Conservation (phyloP, 2,797 vertebrate genomes). For the Discoglossus pictus region DNA sequence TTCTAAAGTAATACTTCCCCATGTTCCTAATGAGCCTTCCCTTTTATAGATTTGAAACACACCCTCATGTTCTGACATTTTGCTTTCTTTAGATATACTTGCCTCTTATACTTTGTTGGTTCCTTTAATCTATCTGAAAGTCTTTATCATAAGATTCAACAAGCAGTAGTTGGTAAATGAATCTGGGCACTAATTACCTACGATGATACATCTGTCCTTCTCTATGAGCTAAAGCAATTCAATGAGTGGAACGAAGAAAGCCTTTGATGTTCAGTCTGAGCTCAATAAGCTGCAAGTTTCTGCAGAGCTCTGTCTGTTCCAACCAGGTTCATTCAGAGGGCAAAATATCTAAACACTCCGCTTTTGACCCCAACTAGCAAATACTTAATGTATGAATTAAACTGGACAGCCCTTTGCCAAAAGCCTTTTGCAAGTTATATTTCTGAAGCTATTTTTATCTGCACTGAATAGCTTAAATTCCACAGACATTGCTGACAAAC, state of each 20-base stretch:
- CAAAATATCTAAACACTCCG: constrained; percentile 69
- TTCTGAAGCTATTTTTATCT: constrained; percentile 69
- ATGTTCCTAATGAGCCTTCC: too few species aligned
- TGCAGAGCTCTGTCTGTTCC: constrained; percentile 61
- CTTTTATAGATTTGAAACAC: not conserved
- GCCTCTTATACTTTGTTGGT: too few species aligned
- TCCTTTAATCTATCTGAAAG: constrained; percentile 12
- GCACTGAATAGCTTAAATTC: constrained; percentile 67
- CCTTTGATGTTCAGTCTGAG: constrained; percentile 68
- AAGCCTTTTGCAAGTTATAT: constrained; percentile 66
- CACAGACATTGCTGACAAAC: constrained; percentile 68
- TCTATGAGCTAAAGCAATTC: constrained; percentile 54
- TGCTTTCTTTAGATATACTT: not conserved
- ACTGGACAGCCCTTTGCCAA: constrained; percentile 68
- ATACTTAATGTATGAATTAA: constrained; percentile 75
- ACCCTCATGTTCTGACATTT: not conserved
- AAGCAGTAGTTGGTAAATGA: constrained; percentile 36
- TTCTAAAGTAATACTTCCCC: too few species aligned
- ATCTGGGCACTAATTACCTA: constrained; percentile 57
- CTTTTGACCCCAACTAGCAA: constrained; percentile 69
- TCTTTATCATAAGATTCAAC: constrained; percentile 20
- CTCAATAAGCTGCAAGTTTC: constrained; percentile 64
- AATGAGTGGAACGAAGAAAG: constrained; percentile 49
- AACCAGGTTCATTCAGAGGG: constrained; percentile 74
- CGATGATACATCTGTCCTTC: constrained; percentile 61